A percentile compares a stretch with the other conserved stretches of the same genome.
Evolutionary conservation across 1,140 invertebrate genomes (phyloP).

Genomic region (Drosophila fuyamai): DNA sequence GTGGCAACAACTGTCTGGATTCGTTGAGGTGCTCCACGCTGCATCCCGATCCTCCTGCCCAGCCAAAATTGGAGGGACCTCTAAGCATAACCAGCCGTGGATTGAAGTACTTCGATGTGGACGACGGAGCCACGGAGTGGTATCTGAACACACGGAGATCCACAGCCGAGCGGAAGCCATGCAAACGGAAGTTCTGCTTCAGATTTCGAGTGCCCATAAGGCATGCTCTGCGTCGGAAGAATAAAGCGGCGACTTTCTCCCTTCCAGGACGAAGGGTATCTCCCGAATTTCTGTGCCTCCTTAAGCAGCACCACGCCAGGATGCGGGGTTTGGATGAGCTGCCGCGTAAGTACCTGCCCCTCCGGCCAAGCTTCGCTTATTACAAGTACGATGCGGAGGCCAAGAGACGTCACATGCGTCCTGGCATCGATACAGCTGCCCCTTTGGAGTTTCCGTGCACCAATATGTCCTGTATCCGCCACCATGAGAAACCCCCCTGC

Average conservation of each 20-base stretch:
- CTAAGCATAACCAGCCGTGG: background rate
- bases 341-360: background rate
- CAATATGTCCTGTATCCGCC: conserved; percentile 4
- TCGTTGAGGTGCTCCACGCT: background rate
- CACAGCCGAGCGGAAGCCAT: background rate
- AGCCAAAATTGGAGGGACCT: background rate
- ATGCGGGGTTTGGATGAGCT: background rate
- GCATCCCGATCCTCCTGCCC: background rate
- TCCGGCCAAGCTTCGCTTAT: conserved; percentile 17
- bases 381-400: conserved; percentile 29
- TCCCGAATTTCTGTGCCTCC: conserved; percentile 25
- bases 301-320: conserved; percentile 17
- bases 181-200: conserved; percentile 1
- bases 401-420: conserved; percentile 32
- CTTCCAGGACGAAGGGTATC: conserved; percentile 16
- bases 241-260: background rate
- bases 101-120: conserved; percentile 25
- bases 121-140: conserved; percentile 32
- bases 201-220: conserved; percentile 8
- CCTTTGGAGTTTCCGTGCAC: conserved; percentile 30
- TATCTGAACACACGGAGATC: conserved; percentile 5
- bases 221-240: background rate
- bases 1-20: background rate
- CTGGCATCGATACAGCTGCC: conserved; percentile 39
- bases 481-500: background rate